Evolutionary conservation across 1,140 invertebrate genomes (phyloP), one percentile per base, ranked within the genome.

Genomic region (Drosophila pruinosa): DNA sequence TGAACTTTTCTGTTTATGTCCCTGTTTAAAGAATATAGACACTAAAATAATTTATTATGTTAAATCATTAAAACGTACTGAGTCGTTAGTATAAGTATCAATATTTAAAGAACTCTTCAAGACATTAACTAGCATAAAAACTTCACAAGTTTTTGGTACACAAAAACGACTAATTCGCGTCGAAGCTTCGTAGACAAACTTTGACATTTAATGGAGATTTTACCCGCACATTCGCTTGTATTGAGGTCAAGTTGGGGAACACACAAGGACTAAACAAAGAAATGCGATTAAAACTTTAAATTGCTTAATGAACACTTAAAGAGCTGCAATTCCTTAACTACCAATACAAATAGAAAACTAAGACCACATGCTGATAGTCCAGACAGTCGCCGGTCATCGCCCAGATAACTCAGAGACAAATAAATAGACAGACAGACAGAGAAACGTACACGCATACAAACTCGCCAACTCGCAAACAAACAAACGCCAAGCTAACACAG

Each of bases 291-390:
- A 67, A 80, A 77, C 64, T 85, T 85, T 85, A 76, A 80, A 85
- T 68, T 86, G 81, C 79, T 86, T 71, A 86, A 80, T 86, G 64
- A 85, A 86, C 80, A 85, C 80, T 80, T 85, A 53, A 75, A 86
- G 45, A 56, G 62, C 59, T 73, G 43, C 48, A 72, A 77, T 70
- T 70, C 54, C 75, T 65, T 53, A 53, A 67, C 62, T 45, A 67
- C 38, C 69, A 68, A 58, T 65, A 65, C 53, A 65, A 57, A 53
- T 22, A 36, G 41, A 34, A 21, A 17, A 62, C 45, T 8, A 10
- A 53, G 31, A 19, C 21, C 24, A 56, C 28, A 43, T 36, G 36
- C 53, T 61, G 15, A 22, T 15, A 31, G 62, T 57, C 72, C 52
- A 53, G 64, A 83, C 81, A 76, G 64, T 59, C 41, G 57, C 59